Evolutionary conservation across 2,113 vertebrate species (phyloP).

Genomic region (Lamprologus tigripictilis): DNA sequence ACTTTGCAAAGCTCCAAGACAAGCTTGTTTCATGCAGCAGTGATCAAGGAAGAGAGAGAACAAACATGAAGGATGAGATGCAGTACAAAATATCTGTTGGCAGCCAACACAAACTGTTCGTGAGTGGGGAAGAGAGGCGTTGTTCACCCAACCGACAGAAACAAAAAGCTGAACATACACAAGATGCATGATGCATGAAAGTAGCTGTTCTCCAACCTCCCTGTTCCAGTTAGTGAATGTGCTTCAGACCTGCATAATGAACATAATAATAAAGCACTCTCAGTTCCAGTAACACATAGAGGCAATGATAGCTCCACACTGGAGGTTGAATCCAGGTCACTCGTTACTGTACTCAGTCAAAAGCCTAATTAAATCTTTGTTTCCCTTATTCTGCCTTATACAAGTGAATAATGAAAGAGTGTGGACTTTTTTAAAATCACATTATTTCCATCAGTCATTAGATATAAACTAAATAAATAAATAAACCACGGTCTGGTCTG

Average conservation of each 20-base stretch:
- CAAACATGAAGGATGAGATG: background rate
- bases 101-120: background rate
- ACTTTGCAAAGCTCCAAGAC: background rate
- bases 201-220: background rate
- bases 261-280: background rate
- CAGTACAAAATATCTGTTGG: background rate
- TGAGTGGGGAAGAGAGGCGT: slow-evolving; percentile 22
- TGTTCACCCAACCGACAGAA: background rate
- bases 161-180: background rate
- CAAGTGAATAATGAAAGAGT: background rate
- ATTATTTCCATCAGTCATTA: background rate
- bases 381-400: background rate
- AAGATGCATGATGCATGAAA: background rate
- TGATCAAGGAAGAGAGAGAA: background rate
- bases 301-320: background rate
- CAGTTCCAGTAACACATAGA: background rate
- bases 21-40: background rate
- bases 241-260: slow-evolving; percentile 4
- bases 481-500: background rate
- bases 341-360: background rate
- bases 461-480: background rate
- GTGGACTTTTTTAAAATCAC: background rate
- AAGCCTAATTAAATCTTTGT: background rate
- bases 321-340: background rate
- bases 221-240: background rate